Percentiles rank a stretch among this genome's conserved stretches.
These are phyloP conservation scores for Caranx melampygus DNA, from an alignment of 2,113 vertebrate genomes.

Conservation along the genomic window DNA sequence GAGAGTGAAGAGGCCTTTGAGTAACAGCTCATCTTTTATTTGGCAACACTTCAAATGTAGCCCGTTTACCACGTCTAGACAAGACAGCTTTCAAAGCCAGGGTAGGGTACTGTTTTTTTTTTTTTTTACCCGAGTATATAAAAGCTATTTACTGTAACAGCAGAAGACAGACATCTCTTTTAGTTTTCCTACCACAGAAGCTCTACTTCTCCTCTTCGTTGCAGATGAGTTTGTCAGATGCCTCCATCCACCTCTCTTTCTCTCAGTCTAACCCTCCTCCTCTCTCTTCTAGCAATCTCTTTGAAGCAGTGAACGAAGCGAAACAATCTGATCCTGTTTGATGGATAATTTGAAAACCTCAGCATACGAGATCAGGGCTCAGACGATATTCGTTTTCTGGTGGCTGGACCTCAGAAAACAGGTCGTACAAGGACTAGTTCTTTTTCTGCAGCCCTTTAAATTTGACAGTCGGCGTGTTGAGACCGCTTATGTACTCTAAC, in stretches of 20 bases:
- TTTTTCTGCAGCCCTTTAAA: constrained; percentile 48
- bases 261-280: constrained; percentile 46
- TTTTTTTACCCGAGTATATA: constrained; percentile 66
- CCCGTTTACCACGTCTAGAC: constrained; percentile 79
- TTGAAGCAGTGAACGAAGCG: constrained; percentile 65
- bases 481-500: constrained; percentile 50
- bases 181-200: constrained; percentile 76
- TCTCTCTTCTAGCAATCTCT: constrained; percentile 47
- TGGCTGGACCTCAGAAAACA: constrained; percentile 45
- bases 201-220: constrained; percentile 58
- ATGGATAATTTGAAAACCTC: constrained; percentile 72
- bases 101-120: constrained; percentile 37
- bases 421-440: constrained; percentile 58
- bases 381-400: constrained; percentile 40
- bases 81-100: constrained; percentile 69
- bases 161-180: constrained; percentile 77
- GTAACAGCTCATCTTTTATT: constrained; percentile 77
- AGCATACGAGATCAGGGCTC: constrained; percentile 56
- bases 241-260: constrained; percentile 65
- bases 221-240: constrained; percentile 80
- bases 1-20: constrained; percentile 68
- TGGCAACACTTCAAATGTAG: constrained; percentile 76
- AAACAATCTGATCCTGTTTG: constrained; percentile 70
- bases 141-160: constrained; percentile 78
- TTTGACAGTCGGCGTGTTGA: constrained; percentile 42